Evolutionary conservation across 1,140 invertebrate species (phyloP), one percentile per base, ranked within the genome.

Genomic region (Hetaerina americana): DNA sequence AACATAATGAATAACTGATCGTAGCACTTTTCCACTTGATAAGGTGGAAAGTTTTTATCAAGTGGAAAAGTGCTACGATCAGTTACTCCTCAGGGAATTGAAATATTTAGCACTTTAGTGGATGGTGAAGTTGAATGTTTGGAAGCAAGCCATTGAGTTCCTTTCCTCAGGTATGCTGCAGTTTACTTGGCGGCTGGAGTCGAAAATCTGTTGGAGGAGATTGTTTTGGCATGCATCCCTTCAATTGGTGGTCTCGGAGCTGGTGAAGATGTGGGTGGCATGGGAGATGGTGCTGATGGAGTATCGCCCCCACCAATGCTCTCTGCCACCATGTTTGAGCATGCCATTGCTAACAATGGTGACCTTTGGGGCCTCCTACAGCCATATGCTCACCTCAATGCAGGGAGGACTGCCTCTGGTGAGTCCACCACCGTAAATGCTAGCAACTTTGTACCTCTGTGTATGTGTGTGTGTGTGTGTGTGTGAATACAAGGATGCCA

Each of bases 311-410:
- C 40, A 3, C 40, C 40, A 18, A 86, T 88, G 26, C 81, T 92
- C 22, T 92, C 91, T 0, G 90, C 91, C 0, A 87, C 90, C 0
- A 85, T 88, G 74, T 81, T 95, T 72, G 93, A 95, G 78, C 89
- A 91, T 76, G 90, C 90, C 12, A 93, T 96, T 69, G 91, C 93
- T 18, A 90, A 89, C 78, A 94, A 91, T 76, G 90, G 90, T 0
- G 93, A 95, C 78, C 83, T 95, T 18, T 95, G 93, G 93, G 93
- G 93, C 0, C 79, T 95, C 24, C 80, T 95, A 27, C 94, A 96
- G 77, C 93, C 93, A 0, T 95, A 93, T 78, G 92, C 92, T 26
- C 93, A 96, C 81, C 81, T 95, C 0, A 94, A 94, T 78, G 91
- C 92, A 26, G 93, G 93, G 0, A 84, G 93, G 75, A 89, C 93